These are phyloP conservation scores for Lepas anatifera DNA, from an alignment of 2,888 invertebrate species.

Conservation along the genomic window DNA sequence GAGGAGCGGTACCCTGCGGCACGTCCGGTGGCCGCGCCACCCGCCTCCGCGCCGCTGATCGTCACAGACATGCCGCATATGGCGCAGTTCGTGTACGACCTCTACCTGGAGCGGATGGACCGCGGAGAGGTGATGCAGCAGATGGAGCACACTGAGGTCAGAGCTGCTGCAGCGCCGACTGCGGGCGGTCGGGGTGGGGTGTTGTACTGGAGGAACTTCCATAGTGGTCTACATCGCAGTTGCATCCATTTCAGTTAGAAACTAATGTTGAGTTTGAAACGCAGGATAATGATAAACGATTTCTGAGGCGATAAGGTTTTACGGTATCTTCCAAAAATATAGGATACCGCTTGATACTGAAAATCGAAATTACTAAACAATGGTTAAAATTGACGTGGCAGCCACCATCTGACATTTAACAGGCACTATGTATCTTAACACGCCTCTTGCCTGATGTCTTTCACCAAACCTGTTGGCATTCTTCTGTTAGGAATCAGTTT, in stretches of 20 bases:
- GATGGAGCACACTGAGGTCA: constrained; percentile 18
- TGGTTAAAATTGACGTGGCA: no score
- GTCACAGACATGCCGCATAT: constrained; percentile 80
- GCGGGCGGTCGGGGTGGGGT: background rate
- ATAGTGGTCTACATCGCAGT: background rate
- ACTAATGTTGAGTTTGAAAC: background rate
- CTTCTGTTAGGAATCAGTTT: no score
- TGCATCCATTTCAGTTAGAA: background rate
- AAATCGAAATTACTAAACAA: no score
- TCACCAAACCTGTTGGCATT: background rate
- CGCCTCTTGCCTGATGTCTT: no score
- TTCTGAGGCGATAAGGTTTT: no score
- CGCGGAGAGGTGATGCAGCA: constrained; percentile 43
- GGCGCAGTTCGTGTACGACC: constrained; percentile 87
- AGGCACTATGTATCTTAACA: no score
- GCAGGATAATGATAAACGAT: background rate
- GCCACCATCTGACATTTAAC: no score
- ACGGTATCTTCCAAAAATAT: no score
- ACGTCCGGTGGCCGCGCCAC: constrained; percentile 40
- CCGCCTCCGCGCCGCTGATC: constrained; percentile 35
- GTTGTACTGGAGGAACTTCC: background rate
- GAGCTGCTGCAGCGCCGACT: background rate
- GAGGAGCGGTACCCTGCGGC: constrained; percentile 60
- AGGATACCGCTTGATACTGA: no score
- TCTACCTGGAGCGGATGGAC: constrained; percentile 67